These are phyloP conservation scores for Cettia cetti DNA, from an alignment of 2,113 vertebrate genomes.

Conservation along the genomic window DNA sequence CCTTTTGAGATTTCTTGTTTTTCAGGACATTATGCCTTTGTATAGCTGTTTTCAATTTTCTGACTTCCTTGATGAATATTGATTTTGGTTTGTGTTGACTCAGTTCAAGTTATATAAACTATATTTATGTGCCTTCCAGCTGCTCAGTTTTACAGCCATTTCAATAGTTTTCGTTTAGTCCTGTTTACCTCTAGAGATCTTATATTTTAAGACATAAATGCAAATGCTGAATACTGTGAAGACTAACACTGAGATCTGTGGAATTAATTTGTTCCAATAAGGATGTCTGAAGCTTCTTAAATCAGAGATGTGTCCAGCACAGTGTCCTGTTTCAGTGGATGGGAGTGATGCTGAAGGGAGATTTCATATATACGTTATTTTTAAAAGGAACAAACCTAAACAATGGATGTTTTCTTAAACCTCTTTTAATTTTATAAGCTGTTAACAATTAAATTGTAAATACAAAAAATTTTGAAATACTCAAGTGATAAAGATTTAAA, in stretches of 20 bases:
- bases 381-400: background rate
- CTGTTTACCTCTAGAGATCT: background rate
- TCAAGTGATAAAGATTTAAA: background rate
- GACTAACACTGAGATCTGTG: background rate
- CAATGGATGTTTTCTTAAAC: background rate
- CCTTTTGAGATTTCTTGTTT: background rate
- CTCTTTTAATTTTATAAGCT: background rate
- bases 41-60: background rate
- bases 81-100: background rate
- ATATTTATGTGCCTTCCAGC: background rate
- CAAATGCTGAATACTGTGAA: background rate
- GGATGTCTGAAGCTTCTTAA: background rate
- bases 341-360: background rate
- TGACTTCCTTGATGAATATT: background rate
- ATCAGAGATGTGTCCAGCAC: background rate
- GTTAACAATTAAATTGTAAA: background rate
- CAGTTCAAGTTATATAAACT: background rate
- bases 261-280: background rate
- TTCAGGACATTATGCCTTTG: background rate
- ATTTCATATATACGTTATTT: background rate
- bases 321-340: background rate
- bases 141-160: background rate
- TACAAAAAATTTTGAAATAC: background rate
- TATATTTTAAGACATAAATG: background rate
- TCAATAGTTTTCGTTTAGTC: background rate